Conservation (phyloP, 2,888 invertebrate genomes). For the Idaea straminata region DNA sequence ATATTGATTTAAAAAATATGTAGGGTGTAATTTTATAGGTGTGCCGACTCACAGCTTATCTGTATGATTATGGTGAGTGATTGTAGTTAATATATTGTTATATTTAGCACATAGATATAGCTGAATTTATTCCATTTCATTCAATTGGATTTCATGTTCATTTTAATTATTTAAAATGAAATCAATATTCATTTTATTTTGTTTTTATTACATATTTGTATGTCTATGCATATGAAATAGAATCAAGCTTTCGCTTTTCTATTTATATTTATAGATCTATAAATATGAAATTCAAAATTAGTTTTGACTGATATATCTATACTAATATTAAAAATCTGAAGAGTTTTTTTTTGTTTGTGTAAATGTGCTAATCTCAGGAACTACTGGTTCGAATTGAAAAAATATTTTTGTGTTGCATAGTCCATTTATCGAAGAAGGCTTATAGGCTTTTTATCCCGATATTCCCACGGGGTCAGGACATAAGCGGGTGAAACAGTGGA, state of each 20-base stretch:
- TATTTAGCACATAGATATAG: not conserved
- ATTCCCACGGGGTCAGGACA: too few relatives aligned
- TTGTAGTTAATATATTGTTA: not conserved
- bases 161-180: not conserved
- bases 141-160: not conserved
- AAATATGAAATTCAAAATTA: not conserved
- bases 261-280: not conserved
- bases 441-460: too few relatives aligned
- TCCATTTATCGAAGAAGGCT: too few relatives aligned
- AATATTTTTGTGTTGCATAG: too few relatives aligned
- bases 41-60: not conserved
- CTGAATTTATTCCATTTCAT: not conserved
- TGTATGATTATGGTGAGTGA: not conserved
- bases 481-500: too few relatives aligned
- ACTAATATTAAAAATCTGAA: too few relatives aligned
- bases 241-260: not conserved
- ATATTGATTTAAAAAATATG: not conserved
- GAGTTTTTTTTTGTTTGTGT: too few relatives aligned
- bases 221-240: not conserved
- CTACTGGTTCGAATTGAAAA: too few relatives aligned
- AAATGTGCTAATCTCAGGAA: too few relatives aligned
- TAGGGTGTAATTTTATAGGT: not conserved
- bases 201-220: not conserved
- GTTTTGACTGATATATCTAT: too few relatives aligned
- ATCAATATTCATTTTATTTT: not conserved